Conservation (phyloP, 37 sponge, comb jelly and placozoan species). For the Oopsacas minuta region DNA sequence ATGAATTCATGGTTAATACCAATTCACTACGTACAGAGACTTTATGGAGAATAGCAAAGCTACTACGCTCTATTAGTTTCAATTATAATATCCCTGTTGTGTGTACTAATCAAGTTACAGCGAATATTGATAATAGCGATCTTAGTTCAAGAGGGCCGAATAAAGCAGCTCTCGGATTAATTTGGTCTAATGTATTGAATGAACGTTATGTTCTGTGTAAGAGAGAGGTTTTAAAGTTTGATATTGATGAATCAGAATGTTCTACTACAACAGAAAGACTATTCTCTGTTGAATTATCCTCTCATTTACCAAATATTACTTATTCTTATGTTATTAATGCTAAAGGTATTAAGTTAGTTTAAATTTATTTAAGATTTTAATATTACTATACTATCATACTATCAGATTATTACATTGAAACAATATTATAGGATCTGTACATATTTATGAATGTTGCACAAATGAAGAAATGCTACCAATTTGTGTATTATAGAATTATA, state of each 20-base stretch:
- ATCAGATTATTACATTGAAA: no score
- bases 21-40: slow-evolving; percentile 20
- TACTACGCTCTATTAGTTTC: slow-evolving; percentile 37
- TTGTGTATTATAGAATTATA: no score
- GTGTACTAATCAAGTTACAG: slow-evolving; percentile 70
- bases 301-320: background rate
- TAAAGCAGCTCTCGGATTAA: background rate
- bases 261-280: slow-evolving; percentile 4
- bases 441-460: no score
- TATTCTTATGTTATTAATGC: background rate
- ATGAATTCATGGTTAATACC: slow-evolving; percentile 34
- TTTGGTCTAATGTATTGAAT: slow-evolving; percentile 11
- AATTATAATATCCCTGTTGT: slow-evolving; percentile 42
- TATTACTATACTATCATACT: no score
- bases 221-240: background rate
- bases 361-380: no score
- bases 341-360: background rate
- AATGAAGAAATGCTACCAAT: no score
- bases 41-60: slow-evolving; percentile 33
- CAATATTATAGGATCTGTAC: no score
- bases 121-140: background rate
- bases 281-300: slow-evolving; percentile 7
- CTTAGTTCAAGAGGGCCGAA: background rate
- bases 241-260: background rate
- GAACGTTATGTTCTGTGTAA: background rate